Base-by-base conservation (phyloP, 2,888 invertebrate genomes). In the Drosophila mercatorum region DNA sequence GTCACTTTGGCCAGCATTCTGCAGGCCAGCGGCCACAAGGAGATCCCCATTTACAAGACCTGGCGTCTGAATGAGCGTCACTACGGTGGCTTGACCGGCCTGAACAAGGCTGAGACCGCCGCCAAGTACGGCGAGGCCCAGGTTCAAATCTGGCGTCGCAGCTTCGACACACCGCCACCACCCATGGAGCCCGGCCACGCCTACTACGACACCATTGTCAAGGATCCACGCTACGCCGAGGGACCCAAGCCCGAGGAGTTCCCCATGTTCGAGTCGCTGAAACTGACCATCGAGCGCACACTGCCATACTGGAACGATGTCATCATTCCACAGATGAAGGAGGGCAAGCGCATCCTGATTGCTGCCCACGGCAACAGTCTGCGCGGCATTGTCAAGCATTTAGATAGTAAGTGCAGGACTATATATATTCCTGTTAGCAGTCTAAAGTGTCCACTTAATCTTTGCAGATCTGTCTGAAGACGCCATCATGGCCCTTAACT, bases 21-120 rank as follows among this genome's bases (percentile, higher is more conserved):
- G 8, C 93, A 95, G 68, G 95, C 95, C 90, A 94, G 95, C 22
- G 95, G 94, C 0, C 96, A 97, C 90, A 93, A 95, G 44, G 94
- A 95, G 75, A 93, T 97, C 72, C 96, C 96, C 0, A 93, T 96
- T 26, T 92, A 94, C 22, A 96, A 96, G 92, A 96, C 97, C 3
- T 97, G 97, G 97, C 94, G 97, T 11, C 93, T 97, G 11, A 97
- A 97, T 88, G 97, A 97, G 92, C 95, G 97, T 75, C 97, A 97
- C 91, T 97, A 97, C 83, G 97, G 97, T 67, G 96, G 96, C 28
- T 94, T 97, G 6, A 97, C 97, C 51, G 97, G 97, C n/a, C 94
- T 97, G 72, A 96, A 97, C 90, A 97, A 97, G 92, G 95, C 96
- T 0, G 97, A 97, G 93, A 97, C 97, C 6, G 97, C 97, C 31